Percentiles rank a stretch among this genome's conserved stretches.
These are phyloP conservation scores for Stegodyphus mimosarum DNA, from an alignment of 1,140 invertebrate species.

Conservation along the genomic window DNA sequence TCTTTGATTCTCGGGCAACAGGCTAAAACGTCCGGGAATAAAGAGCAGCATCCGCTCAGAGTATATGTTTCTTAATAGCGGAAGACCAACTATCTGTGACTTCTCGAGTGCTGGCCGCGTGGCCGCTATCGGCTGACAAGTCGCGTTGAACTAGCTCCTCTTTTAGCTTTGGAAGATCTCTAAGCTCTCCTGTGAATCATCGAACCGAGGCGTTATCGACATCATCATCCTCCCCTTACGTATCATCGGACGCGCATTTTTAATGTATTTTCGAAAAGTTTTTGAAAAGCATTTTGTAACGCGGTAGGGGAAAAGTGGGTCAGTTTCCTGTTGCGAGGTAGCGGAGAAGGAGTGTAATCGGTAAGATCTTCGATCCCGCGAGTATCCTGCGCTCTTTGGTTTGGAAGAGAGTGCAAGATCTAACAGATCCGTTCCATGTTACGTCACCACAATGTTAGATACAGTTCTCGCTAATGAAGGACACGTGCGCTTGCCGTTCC, in stretches of 20 bases:
- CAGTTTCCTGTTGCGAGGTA: slow-evolving; percentile 16
- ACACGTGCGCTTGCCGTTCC: slow-evolving; percentile 5
- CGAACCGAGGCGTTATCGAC: slow-evolving; percentile 13
- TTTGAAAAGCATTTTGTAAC: slow-evolving; percentile 17
- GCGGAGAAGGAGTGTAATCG: background rate
- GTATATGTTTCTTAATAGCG: background rate
- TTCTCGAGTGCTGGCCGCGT: background rate
- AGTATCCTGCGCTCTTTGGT: background rate
- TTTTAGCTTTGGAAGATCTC: slow-evolving; percentile 9
- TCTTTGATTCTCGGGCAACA: no score
- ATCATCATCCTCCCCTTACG: slow-evolving; percentile 8
- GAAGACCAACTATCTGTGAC: background rate
- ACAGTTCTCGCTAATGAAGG: slow-evolving; percentile 23
- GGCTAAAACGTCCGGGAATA: no score
- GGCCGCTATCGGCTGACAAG: background rate
- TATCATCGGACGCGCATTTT: slow-evolving; percentile 26
- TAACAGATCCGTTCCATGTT: slow-evolving; percentile 12
- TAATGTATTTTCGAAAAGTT: slow-evolving; percentile 26
- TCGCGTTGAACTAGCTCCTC: slow-evolving; percentile 3
- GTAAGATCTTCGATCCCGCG: slow-evolving; percentile 19
- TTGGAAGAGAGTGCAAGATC: slow-evolving; percentile 9
- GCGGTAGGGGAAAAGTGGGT: slow-evolving; percentile 31
- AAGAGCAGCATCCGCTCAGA: no score
- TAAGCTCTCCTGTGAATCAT: slow-evolving; percentile 27
- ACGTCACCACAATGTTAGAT: slow-evolving; percentile 9